Base-by-base conservation (phyloP, 2,888 invertebrate species). In the Eupeodes luniger region DNA sequence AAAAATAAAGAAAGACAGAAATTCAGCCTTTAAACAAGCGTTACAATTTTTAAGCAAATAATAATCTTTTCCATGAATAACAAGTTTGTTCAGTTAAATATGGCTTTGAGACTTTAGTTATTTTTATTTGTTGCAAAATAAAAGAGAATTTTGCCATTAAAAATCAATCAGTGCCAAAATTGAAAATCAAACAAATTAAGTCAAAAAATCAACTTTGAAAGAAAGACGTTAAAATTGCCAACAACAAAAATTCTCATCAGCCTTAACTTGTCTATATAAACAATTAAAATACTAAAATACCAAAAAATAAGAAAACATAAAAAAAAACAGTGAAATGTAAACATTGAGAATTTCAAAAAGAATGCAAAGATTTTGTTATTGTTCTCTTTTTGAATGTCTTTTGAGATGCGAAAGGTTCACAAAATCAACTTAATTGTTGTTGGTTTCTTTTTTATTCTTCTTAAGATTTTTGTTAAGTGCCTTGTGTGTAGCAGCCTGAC, bases 251-350 rank as follows among this genome's bases (percentile, higher is more conserved):
- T 19, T 12, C 64, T 0, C 36, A 61, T n/a, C 11, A 55, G 55
- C 19, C 16, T 64, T 19, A 44, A 70, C 57, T 57, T 55, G 59
- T 67, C 61, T 67, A 75, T 67, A 75, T 57, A 76, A 81, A 62
- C 61, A 72, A n/a, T 51, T 51, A 51, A 51, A 47, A 47, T 10
- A 51, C 51, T 51, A 9, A n/a, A 51, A 16, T 16, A 51, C n/a
- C 6, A 51, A 6, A 16, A 16, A 51, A 16, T n/a, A 16, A 51
- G n/a, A n/a, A 51, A 16, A 14, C n/a, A 0, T 51, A 49, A 70
- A 85, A 74, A 78, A 62, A 70, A 85, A 74, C 74, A 62, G 75
- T 66, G 66, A 83, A 87, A 76, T 83, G 83, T 87, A 87, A 87
- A 83, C 78, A 82, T 55, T 64, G 62, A 78, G 44, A 69, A 53